Evolutionary conservation across 1,140 invertebrate genomes (phyloP).

Genomic region (Teleopsis dalmanni): DNA sequence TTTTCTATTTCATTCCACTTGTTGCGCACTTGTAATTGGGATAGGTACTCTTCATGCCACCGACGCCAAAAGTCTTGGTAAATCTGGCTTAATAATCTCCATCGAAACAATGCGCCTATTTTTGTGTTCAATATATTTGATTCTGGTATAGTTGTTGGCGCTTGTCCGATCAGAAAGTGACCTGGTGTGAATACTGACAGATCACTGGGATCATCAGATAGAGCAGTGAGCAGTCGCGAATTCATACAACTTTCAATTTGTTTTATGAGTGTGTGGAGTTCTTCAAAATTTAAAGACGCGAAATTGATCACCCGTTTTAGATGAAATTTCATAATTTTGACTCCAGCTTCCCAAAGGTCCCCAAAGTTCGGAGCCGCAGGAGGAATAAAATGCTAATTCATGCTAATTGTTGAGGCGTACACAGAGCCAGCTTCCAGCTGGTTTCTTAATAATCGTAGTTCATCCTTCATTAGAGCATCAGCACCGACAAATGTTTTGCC

Average conservation of each 20-base stretch:
- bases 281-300: constrained; percentile 30
- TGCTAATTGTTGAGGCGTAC: no score
- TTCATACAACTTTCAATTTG: constrained; percentile 26
- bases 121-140: not conserved
- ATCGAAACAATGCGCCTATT: not conserved
- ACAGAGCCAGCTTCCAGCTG: no score
- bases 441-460: no score
- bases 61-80: not conserved
- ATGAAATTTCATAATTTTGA: constrained; percentile 18
- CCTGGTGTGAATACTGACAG: constrained; percentile 19
- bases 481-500: no score
- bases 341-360: constrained; percentile 17
- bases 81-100: not conserved
- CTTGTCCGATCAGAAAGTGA: constrained; percentile 23
- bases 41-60: constrained; percentile 3
- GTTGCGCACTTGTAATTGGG: constrained; percentile 19
- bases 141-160: constrained; percentile 7
- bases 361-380: constrained; percentile 14
- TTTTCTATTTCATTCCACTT: no score
- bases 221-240: constrained; percentile 22
- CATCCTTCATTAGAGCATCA: no score
- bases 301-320: constrained; percentile 14
- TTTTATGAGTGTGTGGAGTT: constrained; percentile 19
- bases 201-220: constrained; percentile 16
- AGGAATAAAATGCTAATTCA: constrained; percentile 14